phyloP scores from a whole-genome alignment of 2,888 invertebrate species.

The Sinhomidia bicolor region DNA sequence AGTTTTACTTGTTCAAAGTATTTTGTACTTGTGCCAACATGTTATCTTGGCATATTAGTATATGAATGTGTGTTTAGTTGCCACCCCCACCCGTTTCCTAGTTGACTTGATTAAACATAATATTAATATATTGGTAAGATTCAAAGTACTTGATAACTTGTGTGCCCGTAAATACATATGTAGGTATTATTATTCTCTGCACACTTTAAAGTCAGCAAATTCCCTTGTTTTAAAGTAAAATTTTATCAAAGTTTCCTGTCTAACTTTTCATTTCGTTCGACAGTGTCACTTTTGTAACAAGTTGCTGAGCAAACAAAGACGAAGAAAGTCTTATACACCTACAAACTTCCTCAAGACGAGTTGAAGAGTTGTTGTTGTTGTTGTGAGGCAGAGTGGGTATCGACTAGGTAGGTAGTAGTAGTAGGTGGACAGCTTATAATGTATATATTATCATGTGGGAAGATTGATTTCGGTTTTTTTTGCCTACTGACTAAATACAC shows the following conservation, averaged over 20 bases:
- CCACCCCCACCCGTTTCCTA: neutral
- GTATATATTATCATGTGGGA: conserved; percentile 22
- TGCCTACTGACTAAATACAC: conserved; percentile 4
- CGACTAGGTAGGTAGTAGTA: neutral
- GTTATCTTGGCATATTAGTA: neutral
- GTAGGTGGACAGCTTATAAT: neutral
- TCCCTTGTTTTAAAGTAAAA: neutral
- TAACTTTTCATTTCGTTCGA: neutral
- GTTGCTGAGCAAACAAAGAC: neutral
- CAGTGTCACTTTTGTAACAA: neutral
- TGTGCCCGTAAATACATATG: neutral
- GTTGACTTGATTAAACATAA: neutral
- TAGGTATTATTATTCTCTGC: neutral
- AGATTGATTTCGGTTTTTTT: conserved; percentile 14
- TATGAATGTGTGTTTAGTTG: neutral
- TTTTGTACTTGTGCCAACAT: too few species aligned
- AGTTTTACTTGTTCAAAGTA: too few species aligned
- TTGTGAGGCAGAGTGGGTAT: too few species aligned
- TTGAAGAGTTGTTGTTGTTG: neutral
- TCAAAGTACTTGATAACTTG: too few species aligned
- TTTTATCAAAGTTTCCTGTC: neutral
- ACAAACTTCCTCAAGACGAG: neutral
- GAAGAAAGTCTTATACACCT: neutral
- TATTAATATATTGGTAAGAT: too few species aligned
- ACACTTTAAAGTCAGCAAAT: neutral